Evolutionary conservation across 2,797 vertebrate species (phyloP).

Genomic region (Centropyge bicolor): DNA sequence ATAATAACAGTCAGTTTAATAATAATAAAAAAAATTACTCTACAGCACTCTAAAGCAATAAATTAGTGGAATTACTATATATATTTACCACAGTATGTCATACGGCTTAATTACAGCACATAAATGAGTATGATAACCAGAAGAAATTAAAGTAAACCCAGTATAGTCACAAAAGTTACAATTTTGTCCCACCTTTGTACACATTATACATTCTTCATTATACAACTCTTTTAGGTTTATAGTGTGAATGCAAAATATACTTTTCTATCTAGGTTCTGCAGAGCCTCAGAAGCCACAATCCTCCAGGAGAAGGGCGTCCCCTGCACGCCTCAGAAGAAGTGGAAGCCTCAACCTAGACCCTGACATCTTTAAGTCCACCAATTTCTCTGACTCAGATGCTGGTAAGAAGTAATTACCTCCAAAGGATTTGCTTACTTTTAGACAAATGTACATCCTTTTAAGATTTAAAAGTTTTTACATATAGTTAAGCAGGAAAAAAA

Average conservation of each 20-base stretch:
- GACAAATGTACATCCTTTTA: not conserved
- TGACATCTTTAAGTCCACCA: conserved; percentile 84
- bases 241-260: conserved; percentile 11
- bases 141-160: too few species aligned
- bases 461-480: not conserved
- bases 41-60: not conserved
- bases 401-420: conserved; percentile 65
- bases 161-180: not conserved
- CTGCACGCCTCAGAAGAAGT: conserved; percentile 82
- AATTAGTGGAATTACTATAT: not conserved
- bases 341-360: conserved; percentile 90
- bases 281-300: conserved; percentile 81
- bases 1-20: not conserved
- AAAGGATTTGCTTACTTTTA: not conserved
- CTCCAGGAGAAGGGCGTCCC: conserved; percentile 79
- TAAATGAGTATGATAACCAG: not conserved
- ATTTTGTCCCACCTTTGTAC: not conserved
- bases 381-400: conserved; percentile 69
- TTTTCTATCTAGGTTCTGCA: conserved; percentile 61
- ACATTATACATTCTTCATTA: not conserved
- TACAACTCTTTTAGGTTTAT: not conserved
- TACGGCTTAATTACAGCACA: not conserved
- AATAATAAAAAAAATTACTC: not conserved
- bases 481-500: not conserved
- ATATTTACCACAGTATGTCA: too few species aligned